phyloP scores from a whole-genome alignment of 2,113 vertebrate species.

The Anolis carolinensis region DNA sequence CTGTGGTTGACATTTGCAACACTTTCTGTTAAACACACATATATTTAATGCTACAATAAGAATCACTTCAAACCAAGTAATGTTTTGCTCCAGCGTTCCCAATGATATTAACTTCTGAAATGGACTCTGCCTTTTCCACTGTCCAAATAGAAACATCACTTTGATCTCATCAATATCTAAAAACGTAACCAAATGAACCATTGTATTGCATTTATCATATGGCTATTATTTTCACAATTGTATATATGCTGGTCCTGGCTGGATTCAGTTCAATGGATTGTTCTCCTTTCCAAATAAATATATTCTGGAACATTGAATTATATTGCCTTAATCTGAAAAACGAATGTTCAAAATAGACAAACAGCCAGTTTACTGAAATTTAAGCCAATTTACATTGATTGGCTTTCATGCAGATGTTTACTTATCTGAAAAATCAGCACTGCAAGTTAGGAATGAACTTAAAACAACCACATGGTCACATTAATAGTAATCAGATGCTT shows the following conservation, averaged over 20 bases:
- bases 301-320: background rate
- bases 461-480: background rate
- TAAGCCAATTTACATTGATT: background rate
- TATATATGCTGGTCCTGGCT: conserved; percentile 32
- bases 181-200: conserved; percentile 16
- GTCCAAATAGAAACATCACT: conserved; percentile 46
- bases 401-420: background rate
- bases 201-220: background rate
- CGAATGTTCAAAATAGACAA: background rate
- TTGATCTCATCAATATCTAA: background rate
- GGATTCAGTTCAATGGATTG: conserved; percentile 11
- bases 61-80: background rate
- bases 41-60: background rate
- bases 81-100: background rate
- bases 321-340: background rate
- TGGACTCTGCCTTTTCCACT: background rate
- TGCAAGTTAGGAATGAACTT: background rate
- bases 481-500: background rate
- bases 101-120: background rate
- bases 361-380: no score
- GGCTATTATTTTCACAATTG: background rate
- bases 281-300: conserved; percentile 16
- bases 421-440: background rate
- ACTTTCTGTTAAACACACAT: background rate
- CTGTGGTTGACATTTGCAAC: conserved; percentile 59